Evolutionary conservation across 1,140 invertebrate genomes (phyloP).

Genomic region (Telenomus remus): DNA sequence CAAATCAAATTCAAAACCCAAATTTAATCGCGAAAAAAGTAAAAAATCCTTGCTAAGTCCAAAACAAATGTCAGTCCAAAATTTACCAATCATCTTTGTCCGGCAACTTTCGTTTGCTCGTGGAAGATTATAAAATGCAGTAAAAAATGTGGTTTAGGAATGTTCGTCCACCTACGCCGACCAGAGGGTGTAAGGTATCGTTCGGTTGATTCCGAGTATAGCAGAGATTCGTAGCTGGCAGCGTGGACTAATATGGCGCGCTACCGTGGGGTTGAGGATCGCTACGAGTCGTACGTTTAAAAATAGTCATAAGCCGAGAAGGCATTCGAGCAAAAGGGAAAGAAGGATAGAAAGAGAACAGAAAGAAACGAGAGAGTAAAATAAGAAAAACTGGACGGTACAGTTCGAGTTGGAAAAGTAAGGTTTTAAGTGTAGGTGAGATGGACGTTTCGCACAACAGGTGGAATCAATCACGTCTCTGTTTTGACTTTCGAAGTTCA

Average conservation of each 20-base stretch:
- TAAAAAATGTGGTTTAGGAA: constrained; percentile 21
- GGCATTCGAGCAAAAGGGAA: constrained; percentile 62
- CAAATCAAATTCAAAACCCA: constrained; percentile 2
- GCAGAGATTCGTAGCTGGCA: constrained; percentile 70
- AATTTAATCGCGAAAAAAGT: neutral
- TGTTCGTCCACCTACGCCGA: constrained; percentile 61
- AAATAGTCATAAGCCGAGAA: constrained; percentile 74
- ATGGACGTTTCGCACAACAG: constrained; percentile 36
- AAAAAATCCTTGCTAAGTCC: too few relatives aligned
- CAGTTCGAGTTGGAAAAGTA: neutral
- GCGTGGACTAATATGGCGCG: constrained; percentile 76
- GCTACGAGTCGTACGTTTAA: constrained; percentile 69
- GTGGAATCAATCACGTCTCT: constrained; percentile 33
- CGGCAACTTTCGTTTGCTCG: too few relatives aligned
- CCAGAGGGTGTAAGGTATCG: constrained; percentile 72
- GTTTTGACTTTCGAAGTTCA: constrained; percentile 32
- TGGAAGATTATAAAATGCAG: constrained; percentile 1
- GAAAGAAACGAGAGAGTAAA: constrained; percentile 22
- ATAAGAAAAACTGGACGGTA: constrained; percentile 7
- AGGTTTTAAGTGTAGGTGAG: neutral
- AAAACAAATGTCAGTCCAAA: too few relatives aligned
- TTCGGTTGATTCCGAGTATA: constrained; percentile 69
- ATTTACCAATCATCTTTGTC: too few relatives aligned
- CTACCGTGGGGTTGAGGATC: constrained; percentile 71
- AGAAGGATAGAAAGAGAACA: constrained; percentile 50